Conservation (phyloP, 2,888 invertebrate species). For the Eupithecia dodoneata region DNA sequence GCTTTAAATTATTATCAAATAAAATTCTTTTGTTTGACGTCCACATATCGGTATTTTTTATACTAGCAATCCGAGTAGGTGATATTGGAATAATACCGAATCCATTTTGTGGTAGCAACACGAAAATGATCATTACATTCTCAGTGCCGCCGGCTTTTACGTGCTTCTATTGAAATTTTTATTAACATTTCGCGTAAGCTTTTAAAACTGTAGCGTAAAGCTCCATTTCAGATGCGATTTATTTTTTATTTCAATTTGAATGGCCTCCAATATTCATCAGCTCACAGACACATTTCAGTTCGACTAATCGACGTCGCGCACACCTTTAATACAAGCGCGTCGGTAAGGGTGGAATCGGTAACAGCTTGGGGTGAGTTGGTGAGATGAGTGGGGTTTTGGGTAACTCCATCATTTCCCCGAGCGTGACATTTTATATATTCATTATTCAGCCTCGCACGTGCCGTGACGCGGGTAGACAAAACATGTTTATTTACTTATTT, state of each 20-base stretch:
- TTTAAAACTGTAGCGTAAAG: not conserved
- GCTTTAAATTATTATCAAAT: no score
- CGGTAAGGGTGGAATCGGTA: not conserved
- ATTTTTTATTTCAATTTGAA: slow-evolving; percentile 6
- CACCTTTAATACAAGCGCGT: slow-evolving; percentile 7
- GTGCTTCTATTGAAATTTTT: slow-evolving; percentile 2
- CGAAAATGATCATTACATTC: not conserved
- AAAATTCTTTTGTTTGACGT: not conserved
- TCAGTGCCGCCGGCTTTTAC: not conserved
- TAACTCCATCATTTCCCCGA: not conserved
- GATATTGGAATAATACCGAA: not conserved
- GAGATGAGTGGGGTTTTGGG: not conserved
- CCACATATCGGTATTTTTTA: not conserved
- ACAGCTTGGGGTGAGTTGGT: not conserved
- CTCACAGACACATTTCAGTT: slow-evolving; percentile 12
- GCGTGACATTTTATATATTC: not conserved
- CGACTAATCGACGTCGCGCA: slow-evolving; percentile 9
- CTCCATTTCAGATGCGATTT: slow-evolving; percentile 1
- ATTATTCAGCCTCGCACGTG: not conserved
- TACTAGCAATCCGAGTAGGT: not conserved
- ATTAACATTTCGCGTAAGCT: slow-evolving; percentile 3
- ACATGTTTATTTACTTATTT: not conserved
- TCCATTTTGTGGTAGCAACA: slow-evolving; percentile 2
- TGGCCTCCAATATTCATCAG: slow-evolving; percentile 8
- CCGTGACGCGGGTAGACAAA: not conserved